Evolutionary conservation across 2,113 vertebrate species (phyloP).

Genomic region (Ovis canadensis): DNA sequence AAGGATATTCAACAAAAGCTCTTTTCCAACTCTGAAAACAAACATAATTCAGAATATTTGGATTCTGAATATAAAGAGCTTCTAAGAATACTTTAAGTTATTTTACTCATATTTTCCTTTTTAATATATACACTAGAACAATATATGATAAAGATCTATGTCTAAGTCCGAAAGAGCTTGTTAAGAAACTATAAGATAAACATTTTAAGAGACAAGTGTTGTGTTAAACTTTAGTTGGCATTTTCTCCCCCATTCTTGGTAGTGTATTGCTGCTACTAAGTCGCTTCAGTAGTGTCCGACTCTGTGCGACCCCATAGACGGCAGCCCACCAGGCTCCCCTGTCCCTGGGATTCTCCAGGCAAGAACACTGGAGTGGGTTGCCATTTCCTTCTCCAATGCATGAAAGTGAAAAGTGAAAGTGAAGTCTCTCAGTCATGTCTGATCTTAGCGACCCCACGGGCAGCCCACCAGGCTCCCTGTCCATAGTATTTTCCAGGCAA

Average conservation of each 20-base stretch:
- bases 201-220: neutral
- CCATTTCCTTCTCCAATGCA: no score
- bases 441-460: no score
- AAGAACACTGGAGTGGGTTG: no score
- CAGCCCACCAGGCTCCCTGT: no score
- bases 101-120: slow-evolving; percentile 29
- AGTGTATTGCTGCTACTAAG: neutral
- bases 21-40: slow-evolving; percentile 19
- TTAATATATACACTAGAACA: neutral
- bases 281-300: rapidly evolving
- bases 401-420: no score
- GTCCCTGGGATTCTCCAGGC: no score
- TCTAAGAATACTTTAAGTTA: slow-evolving; percentile 32
- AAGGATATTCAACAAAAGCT: slow-evolving; percentile 24
- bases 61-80: neutral
- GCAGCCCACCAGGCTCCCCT: no score
- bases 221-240: neutral
- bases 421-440: no score
- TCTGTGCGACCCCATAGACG: no score
- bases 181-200: slow-evolving; percentile 15
- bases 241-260: neutral
- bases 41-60: slow-evolving; percentile 26
- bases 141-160: slow-evolving; percentile 1
- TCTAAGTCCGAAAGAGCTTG: neutral
- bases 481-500: no score